Evolutionary conservation across 1,140 invertebrate species (phyloP).

Genomic region (Camponotus vicinus): DNA sequence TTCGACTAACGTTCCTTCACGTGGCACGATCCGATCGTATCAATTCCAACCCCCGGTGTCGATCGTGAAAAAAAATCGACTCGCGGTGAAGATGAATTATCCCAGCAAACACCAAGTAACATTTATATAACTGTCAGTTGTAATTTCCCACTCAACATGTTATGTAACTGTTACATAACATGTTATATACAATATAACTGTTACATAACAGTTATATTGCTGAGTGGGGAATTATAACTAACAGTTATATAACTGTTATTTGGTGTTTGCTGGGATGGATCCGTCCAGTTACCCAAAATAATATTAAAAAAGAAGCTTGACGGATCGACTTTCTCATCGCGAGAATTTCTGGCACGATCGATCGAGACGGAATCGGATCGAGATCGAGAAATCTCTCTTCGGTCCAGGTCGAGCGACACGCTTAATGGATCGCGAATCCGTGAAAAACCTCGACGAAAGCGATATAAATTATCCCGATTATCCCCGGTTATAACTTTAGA

Average conservation of each 20-base stretch:
- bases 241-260: too few relatives aligned
- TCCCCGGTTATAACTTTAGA: constrained; percentile 14
- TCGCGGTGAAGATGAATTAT: neutral
- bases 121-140: too few relatives aligned
- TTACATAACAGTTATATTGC: too few relatives aligned
- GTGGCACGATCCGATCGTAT: neutral
- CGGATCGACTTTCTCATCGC: too few relatives aligned
- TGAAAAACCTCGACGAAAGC: constrained; percentile 10
- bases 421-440: constrained; percentile 11
- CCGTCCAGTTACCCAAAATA: neutral
- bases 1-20: neutral
- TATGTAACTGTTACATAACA: too few relatives aligned
- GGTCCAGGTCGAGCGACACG: too few relatives aligned
- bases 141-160: too few relatives aligned
- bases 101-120: too few relatives aligned
- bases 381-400: too few relatives aligned
- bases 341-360: neutral
- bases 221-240: too few relatives aligned
- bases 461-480: constrained; percentile 15
- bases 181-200: too few relatives aligned
- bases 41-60: neutral
- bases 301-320: too few relatives aligned
- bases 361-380: neutral
- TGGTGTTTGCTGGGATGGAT: neutral
- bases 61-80: neutral